These are phyloP conservation scores for Antigone vipio DNA, from an alignment of 2,113 vertebrate species.

Conservation along the genomic window DNA sequence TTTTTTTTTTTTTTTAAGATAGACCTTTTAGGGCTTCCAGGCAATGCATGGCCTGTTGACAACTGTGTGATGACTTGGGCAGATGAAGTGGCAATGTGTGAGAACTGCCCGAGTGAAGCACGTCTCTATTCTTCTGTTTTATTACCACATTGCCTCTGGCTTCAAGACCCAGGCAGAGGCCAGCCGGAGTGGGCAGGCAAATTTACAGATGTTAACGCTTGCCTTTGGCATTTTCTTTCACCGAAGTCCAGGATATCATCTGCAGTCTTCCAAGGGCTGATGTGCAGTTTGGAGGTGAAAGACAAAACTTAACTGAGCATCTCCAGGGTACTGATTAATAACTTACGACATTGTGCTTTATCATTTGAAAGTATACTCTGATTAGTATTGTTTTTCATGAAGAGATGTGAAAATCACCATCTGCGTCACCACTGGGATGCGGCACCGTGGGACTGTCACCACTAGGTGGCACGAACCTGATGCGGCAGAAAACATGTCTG, in stretches of 20 bases:
- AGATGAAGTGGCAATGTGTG: not conserved
- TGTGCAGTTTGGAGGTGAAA: not conserved
- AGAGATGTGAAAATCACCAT: not conserved
- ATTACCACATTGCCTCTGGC: not conserved
- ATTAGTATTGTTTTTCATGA: not conserved
- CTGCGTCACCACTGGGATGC: not conserved
- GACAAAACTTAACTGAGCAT: not conserved
- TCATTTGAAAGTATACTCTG: not conserved
- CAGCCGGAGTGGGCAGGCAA: not conserved
- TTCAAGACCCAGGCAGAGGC: not conserved
- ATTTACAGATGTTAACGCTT: not conserved
- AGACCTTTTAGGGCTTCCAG: not conserved
- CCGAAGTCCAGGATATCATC: not conserved
- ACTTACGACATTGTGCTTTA: not conserved
- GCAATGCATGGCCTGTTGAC: not conserved
- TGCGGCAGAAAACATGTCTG: slow-evolving; percentile 32
- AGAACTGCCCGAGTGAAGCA: not conserved
- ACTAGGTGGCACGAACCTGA: slow-evolving; percentile 77
- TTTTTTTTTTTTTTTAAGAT: not conserved
- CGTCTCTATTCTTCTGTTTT: not conserved
- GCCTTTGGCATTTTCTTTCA: not conserved
- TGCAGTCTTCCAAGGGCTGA: not conserved
- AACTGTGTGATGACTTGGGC: not conserved
- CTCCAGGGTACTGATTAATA: not conserved
- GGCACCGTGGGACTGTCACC: slow-evolving; percentile 11